Evolutionary conservation across 2,888 invertebrate species (phyloP), one percentile per base, ranked within the genome.

Genomic region (Panzeria rudis): DNA sequence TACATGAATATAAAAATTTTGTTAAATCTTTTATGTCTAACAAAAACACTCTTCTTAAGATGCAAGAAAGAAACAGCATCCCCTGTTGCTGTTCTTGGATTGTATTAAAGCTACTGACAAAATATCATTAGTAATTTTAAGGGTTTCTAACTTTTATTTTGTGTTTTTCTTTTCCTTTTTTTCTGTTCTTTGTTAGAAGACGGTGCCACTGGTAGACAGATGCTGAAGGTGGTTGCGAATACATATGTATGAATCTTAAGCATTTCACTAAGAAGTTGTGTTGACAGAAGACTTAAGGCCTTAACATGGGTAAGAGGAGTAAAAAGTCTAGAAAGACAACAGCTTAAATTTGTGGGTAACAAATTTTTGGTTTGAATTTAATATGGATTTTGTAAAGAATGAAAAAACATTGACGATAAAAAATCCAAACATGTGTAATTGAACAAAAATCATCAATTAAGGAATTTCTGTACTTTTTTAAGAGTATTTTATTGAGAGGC

Each of bases 251-350:
- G 17, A 17, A 47, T 3, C 7, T n/a, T n/a, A 47, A 47, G 6
- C 20, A 50, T 50, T 50, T 50, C 50, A 6, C 44, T 44, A 50
- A 50, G 50, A 50, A 20, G 50, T 50, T 50, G 50, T 50, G 50
- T 20, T 50, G 50, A 50, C 50, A 50, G 50, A 50, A 50, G 50
- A 50, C 20, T 50, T 50, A 50, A 50, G 15, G 50, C 20, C 20
- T 50, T 20, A 50, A 20, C 9, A 20, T 50, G 9, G 8, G 17
- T 9, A 9, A 20, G 20, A 20, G 20, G 4, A 8, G 17, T 5
- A 9, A 8, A 9, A 20, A 20, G 20, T 20, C 20, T 4, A 50
- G n/a, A 50, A 17, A 7, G 8, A 7, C 50, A 50, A 20, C 20
- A 50, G 20, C 17, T 17, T 6, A 50, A 50, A 50, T 50, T 50